These are phyloP conservation scores for Camarhynchus parvulus DNA, from an alignment of 2,113 vertebrate species.

Conservation along the genomic window DNA sequence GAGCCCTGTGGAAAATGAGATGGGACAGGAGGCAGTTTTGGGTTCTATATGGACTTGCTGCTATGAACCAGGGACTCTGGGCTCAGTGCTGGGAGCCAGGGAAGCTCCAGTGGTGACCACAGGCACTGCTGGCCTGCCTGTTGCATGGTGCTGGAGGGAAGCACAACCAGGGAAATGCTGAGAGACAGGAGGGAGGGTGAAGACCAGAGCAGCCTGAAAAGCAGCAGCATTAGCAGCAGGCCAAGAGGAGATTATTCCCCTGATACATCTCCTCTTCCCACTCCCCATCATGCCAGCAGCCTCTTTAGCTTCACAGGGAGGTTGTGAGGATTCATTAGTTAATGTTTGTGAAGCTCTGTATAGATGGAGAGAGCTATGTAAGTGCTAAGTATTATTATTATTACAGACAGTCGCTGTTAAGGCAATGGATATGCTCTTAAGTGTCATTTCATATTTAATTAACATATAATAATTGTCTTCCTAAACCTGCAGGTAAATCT, in stretches of 20 bases:
- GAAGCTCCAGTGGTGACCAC: neutral
- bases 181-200: neutral
- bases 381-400: conserved; percentile 72
- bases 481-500: conserved; percentile 66
- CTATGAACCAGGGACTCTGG: fast-evolving
- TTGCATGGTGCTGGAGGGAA: neutral
- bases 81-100: neutral
- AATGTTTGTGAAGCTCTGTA: conserved; percentile 54
- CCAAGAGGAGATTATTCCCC: conserved; percentile 7
- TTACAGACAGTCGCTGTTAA: conserved; percentile 68
- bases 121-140: neutral
- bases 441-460: conserved; percentile 74
- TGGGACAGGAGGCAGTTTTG: neutral
- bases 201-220: neutral
- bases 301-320: neutral
- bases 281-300: neutral
- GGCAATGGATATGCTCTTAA: conserved; percentile 74
- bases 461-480: conserved; percentile 67
- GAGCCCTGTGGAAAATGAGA: neutral
- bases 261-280: neutral
- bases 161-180: neutral
- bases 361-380: conserved; percentile 57
- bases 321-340: conserved; percentile 68
- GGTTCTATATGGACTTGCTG: neutral
- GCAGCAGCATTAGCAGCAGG: neutral